Evolutionary conservation across 2,797 vertebrate species (phyloP), one percentile per base, ranked within the genome.

Genomic region (Ctenopoma kingsleyae): DNA sequence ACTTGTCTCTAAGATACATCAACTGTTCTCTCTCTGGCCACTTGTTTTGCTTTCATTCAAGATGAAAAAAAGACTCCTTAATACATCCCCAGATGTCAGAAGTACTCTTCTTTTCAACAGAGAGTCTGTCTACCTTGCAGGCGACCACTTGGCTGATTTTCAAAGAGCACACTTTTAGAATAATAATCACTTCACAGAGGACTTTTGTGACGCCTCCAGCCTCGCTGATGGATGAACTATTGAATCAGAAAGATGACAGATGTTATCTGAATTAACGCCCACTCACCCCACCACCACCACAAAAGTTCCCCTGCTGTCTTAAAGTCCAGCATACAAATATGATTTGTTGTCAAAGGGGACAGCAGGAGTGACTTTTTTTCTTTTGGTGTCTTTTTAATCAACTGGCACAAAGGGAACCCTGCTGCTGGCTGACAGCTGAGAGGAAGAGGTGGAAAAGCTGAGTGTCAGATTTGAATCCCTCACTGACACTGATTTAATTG

Each of bases 371-470:
- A 61, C 38, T 53, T 52, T 71, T 36, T 38, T 80, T 38, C 56
- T 12, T 71, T 85, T 54, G 43, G 68, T 61, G 40, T 56, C 62
- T 71, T 81, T 87, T 87, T 87, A 88, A 88, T 86, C 84, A 84
- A 19, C 63, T 47, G 43, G 19, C 64, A 80, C 60, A 80, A 84
- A 74, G 58, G 60, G 40, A 86, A 40, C 48, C 57, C 68, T 8
- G 59, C 73, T 73, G 71, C 68, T 57, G 59, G 59, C 70, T 66
- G 80, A 72, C 72, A 83, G 61, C 15, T 68, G 51, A 53, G 23
- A 79, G n/a, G 54, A 41, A 57, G 74, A 10, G 8, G 47, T 41
- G 43, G 32, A 3, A n/a, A 27, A 54, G 41, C 23, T 2, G 48
- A 63, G 41, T 67, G 76, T 78, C 73, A 63, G 56, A 70, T 81